Base-by-base conservation (phyloP, 2,113 vertebrate species). In the Hucho hucho region DNA sequence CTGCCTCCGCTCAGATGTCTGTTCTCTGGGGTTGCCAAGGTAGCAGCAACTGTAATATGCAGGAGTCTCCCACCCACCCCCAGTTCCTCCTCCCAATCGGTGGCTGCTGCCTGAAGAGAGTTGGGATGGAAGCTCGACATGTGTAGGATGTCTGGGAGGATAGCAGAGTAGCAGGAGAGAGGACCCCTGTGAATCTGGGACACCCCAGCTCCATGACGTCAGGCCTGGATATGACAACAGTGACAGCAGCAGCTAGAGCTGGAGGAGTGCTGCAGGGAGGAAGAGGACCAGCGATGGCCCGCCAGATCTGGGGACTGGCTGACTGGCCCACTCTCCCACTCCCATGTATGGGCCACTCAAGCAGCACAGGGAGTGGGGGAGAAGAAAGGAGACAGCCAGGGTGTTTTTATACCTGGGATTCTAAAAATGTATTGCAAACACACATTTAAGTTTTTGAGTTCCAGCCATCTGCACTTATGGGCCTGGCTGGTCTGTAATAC, bases 51-150 rank as follows among this genome's bases (percentile, higher is more conserved):
- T 88, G 91, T 91, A 88, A 88, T 87, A 92, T 88, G 87, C 87
- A 86, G 89, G 85, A 92, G 89, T 89, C 86, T 91, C 91, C 90
- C 89, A 83, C 89, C 91, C 90, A 89, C 86, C 91, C 90, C 87
- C 89, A 88, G 88, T 90, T 87, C 88, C 81, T 86, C 86, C 81
- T 86, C 86, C 86, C 83, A 83, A 86, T 79, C 76, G 84, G 86
- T 85, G 87, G 84, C 87, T 86, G 84, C 89, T 77, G 86, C 89
- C 89, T 87, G 71, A 79, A 89, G 91, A 88, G 81, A 83, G 79
- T 79, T 87, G 88, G 88, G 87, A 88, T 85, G 87, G 84, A 79
- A 84, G 91, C 87, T 87, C 86, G 85, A 84, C 85, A 80, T 90
- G 87, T 87, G 91, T 91, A 88, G 91, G 90, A 82, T 86, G 84